Conservation (phyloP, 2,888 invertebrate species). For the Patella depressa region DNA sequence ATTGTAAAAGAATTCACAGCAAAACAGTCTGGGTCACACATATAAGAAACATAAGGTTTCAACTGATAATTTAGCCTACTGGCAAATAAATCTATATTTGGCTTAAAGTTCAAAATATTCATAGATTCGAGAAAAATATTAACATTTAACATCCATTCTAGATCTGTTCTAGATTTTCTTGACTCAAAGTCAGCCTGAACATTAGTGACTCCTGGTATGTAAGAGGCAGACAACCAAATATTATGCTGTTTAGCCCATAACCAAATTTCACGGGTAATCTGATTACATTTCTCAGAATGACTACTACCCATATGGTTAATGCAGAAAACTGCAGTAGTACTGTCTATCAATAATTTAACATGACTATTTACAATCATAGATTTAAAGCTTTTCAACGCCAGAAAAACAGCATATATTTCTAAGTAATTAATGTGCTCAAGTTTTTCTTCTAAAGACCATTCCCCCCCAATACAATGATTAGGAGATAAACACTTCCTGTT, state of each 20-base stretch:
- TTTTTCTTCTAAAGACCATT: background rate
- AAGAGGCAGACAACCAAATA: constrained; percentile 22
- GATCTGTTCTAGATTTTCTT: constrained; percentile 5
- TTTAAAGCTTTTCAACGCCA: constrained; percentile 10
- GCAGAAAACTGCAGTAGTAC: constrained; percentile 20
- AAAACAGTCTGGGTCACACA: constrained; percentile 27
- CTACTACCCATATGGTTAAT: constrained; percentile 23
- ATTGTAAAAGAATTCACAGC: constrained; percentile 26
- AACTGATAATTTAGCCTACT: constrained; percentile 28
- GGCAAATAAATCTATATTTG: constrained; percentile 33
- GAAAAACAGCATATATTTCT: constrained; percentile 13
- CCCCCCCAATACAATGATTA: background rate
- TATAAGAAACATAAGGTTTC: constrained; percentile 24
- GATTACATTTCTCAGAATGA: constrained; percentile 18
- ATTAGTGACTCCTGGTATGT: constrained; percentile 21
- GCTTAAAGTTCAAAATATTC: background rate
- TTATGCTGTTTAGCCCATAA: constrained; percentile 10
- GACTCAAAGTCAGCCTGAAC: constrained; percentile 19
- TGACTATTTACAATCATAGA: constrained; percentile 8
- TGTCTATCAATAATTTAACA: constrained; percentile 17
- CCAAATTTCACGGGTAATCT: constrained; percentile 19
- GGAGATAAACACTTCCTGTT: no score
- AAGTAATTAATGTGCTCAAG: constrained; percentile 15
- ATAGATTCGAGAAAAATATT: background rate
- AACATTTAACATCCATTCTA: constrained; percentile 26